These are phyloP conservation scores for Gandaritis pyraliata DNA, from an alignment of 2,888 invertebrate species.

Conservation along the genomic window DNA sequence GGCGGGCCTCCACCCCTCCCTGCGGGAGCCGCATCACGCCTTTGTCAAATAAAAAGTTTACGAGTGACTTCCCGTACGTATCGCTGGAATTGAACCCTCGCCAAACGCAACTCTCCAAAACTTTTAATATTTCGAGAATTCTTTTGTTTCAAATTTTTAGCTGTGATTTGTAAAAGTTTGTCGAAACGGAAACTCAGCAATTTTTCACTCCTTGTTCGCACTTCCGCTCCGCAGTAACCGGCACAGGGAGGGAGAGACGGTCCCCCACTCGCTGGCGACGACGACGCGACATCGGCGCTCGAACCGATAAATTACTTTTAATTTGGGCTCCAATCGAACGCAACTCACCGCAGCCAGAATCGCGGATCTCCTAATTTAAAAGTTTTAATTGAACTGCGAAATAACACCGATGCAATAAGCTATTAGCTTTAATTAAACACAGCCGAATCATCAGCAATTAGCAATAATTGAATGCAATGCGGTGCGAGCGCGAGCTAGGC, in stretches of 20 bases:
- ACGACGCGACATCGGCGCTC: neutral
- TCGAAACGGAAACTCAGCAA: slow-evolving; percentile 35
- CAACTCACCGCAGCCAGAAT: slow-evolving; percentile 15
- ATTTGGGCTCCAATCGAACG: slow-evolving; percentile 12
- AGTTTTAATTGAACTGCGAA: slow-evolving; percentile 39
- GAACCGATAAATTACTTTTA: slow-evolving; percentile 20
- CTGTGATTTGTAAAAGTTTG: slow-evolving; percentile 35
- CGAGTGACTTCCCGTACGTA: slow-evolving; percentile 24
- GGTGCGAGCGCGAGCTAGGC: slow-evolving; percentile 4
- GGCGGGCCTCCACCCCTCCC: neutral
- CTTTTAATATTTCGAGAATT: slow-evolving; percentile 39
- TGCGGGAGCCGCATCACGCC: slow-evolving; percentile 27
- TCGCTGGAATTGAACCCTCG: slow-evolving; percentile 26
- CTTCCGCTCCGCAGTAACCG: slow-evolving; percentile 27
- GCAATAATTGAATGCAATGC: slow-evolving; percentile 42
- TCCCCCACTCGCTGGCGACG: slow-evolving; percentile 2
- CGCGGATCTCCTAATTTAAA: slow-evolving; percentile 32
- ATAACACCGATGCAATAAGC: slow-evolving; percentile 38
- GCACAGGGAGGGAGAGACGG: slow-evolving; percentile 3
- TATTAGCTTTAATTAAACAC: slow-evolving; percentile 46
- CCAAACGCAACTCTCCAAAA: slow-evolving; percentile 28
- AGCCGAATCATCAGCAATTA: slow-evolving; percentile 48
- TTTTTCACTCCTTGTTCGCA: slow-evolving; percentile 33
- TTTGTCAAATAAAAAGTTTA: slow-evolving; percentile 42
- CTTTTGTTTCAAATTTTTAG: slow-evolving; percentile 38